A percentile compares a stretch with the other conserved stretches of the same genome.
phyloP scores from a whole-genome alignment of 1,140 invertebrate species.

The Muscidifurax raptorellus region DNA sequence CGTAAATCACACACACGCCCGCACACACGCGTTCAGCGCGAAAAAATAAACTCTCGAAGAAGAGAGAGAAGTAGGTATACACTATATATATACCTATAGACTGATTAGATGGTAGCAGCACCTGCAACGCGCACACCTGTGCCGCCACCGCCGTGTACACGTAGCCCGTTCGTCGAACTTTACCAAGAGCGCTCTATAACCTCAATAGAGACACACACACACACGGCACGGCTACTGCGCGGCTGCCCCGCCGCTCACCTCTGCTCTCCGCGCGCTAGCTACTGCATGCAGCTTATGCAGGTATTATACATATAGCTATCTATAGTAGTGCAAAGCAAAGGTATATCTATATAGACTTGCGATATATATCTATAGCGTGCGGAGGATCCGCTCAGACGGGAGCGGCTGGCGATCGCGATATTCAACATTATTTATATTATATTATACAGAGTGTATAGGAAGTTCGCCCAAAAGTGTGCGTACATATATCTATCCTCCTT shows the following conservation, averaged over 20 bases:
- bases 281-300: not conserved
- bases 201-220: constrained; percentile 8
- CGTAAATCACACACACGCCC: not conserved
- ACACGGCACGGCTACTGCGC: not conserved
- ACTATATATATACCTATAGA: not conserved
- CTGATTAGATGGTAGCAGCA: not conserved
- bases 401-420: not conserved
- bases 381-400: not conserved
- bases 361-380: not conserved
- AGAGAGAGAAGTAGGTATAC: not conserved
- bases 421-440: not conserved
- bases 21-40: not conserved
- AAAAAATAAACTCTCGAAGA: not conserved
- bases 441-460: not conserved
- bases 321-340: not conserved
- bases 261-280: not conserved
- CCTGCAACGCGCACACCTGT: constrained; percentile 35
- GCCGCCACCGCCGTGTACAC: constrained; percentile 23
- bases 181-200: constrained; percentile 30
- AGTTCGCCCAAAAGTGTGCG: not conserved
- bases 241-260: not conserved
- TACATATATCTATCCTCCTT: not conserved
- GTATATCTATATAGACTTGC: not conserved
- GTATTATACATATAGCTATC: not conserved
- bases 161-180: constrained; percentile 47